Evolutionary conservation across 1,140 invertebrate genomes (phyloP).

Genomic region (Archegozetes longisetosus): DNA sequence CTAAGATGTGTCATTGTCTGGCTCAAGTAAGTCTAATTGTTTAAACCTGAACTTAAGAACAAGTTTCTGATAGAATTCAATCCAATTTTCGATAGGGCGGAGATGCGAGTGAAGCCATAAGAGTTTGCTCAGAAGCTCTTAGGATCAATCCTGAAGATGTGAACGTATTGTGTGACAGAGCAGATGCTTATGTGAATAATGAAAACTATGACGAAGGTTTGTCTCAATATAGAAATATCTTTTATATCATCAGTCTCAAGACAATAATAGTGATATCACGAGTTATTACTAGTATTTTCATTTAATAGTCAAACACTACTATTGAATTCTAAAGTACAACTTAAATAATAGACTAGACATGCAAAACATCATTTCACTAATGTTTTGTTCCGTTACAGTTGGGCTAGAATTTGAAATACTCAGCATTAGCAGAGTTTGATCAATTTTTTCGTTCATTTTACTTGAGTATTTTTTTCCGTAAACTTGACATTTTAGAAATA

Average conservation of each 20-base stretch:
- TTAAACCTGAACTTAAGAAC: too few species aligned
- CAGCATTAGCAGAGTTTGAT: too few species aligned
- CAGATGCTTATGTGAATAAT: constrained; percentile 70
- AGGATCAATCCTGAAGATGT: constrained; percentile 53
- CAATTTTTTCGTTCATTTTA: too few species aligned
- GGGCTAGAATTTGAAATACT: too few species aligned
- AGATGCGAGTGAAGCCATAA: constrained; percentile 42
- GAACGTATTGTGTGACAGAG: constrained; percentile 69
- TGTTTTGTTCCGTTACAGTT: too few species aligned
- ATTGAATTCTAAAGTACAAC: too few species aligned
- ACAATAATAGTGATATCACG: neutral
- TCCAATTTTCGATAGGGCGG: constrained; percentile 35
- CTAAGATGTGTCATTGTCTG: constrained; percentile 31
- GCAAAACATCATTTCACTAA: too few species aligned
- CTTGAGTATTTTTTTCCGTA: too few species aligned
- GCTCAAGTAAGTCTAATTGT: constrained; percentile 36
- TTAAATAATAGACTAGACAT: too few species aligned
- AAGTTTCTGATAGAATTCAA: too few species aligned
- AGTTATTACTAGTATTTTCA: constrained; percentile 1
- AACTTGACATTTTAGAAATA: too few species aligned
- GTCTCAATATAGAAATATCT: constrained; percentile 7
- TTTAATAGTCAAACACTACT: too few species aligned
- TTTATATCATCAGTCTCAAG: constrained; percentile 11
- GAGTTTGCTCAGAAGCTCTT: constrained; percentile 61
- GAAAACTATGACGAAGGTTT: constrained; percentile 85